Percentiles rank a stretch among this genome's conserved stretches.
Conservation (phyloP, 2,797 vertebrate genomes). For the Erpetoichthys calabaricus region DNA sequence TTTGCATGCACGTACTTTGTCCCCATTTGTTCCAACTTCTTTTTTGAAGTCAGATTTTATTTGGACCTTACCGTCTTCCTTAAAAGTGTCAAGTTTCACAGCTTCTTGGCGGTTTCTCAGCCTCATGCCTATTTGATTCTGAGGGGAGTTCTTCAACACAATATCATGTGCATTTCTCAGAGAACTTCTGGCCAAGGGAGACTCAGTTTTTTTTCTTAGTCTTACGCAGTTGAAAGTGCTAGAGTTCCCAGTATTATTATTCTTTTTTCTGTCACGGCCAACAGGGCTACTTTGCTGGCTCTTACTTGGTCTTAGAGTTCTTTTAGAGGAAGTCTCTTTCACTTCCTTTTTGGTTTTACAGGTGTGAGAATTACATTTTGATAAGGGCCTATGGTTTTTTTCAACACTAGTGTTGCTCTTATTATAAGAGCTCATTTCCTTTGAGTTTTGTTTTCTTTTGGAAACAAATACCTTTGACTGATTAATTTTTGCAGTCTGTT, state of each 20-base stretch:
- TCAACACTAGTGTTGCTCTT: not conserved
- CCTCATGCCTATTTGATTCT: too few species aligned
- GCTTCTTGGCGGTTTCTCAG: not conserved
- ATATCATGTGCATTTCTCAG: constrained; percentile 2
- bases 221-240: constrained; percentile 24
- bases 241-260: constrained; percentile 19
- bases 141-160: not conserved
- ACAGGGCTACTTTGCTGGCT: constrained; percentile 19
- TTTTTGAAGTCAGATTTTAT: not conserved
- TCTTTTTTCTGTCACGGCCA: constrained; percentile 22
- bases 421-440: constrained; percentile 37
- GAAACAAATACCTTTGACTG: constrained; percentile 27
- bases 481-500: constrained; percentile 28
- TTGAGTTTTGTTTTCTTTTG: constrained; percentile 32
- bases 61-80: not conserved
- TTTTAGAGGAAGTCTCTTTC: constrained; percentile 18
- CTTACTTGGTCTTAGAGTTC: constrained; percentile 19
- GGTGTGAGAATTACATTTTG: constrained; percentile 11
- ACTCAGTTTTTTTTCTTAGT: constrained; percentile 14
- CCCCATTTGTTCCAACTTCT: not conserved
- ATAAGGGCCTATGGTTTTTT: not conserved
- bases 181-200: constrained; percentile 24
- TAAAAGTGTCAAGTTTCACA: not conserved
- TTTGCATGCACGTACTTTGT: constrained; percentile 1
- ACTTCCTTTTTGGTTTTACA: constrained; percentile 4